Evolutionary conservation across 2,113 vertebrate genomes (phyloP).

Genomic region (Poicephalus gulielmi): DNA sequence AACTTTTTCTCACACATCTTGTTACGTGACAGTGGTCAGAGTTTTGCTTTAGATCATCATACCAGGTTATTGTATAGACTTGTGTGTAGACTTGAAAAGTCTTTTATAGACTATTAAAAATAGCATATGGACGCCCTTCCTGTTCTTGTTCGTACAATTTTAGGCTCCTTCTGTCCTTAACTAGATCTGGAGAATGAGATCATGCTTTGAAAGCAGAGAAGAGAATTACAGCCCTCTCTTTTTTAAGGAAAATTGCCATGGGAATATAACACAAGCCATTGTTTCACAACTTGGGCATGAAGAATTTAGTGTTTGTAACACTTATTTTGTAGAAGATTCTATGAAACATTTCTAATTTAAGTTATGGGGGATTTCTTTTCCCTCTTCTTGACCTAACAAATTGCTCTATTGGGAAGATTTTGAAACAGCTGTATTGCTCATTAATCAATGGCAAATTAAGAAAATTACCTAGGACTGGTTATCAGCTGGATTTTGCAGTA

Average conservation of each 20-base stretch:
- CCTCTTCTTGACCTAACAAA: slow-evolving; percentile 46
- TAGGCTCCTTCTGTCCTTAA: slow-evolving; percentile 12
- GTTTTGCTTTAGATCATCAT: neutral
- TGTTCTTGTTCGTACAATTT: neutral
- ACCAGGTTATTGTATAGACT: neutral
- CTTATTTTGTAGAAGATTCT: slow-evolving; percentile 13
- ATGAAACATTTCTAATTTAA: slow-evolving; percentile 23
- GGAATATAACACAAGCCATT: slow-evolving; percentile 26
- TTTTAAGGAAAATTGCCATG: slow-evolving; percentile 33
- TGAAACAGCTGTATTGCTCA: slow-evolving; percentile 67
- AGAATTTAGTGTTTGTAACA: slow-evolving; percentile 13
- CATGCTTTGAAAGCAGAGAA: slow-evolving; percentile 38
- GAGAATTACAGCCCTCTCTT: slow-evolving; percentile 18
- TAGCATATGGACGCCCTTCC: neutral
- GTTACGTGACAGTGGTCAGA: neutral
- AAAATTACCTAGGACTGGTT: slow-evolving; percentile 34
- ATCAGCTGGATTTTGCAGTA: slow-evolving; percentile 27
- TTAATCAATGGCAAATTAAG: slow-evolving; percentile 65
- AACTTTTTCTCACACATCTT: neutral
- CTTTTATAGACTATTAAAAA: neutral
- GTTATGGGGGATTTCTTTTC: neutral
- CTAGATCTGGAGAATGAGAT: slow-evolving; percentile 36
- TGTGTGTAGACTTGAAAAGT: neutral
- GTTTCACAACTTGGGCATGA: slow-evolving; percentile 24
- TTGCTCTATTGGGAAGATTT: slow-evolving; percentile 40